phyloP scores from a whole-genome alignment of 2,113 vertebrate genomes.

The Eptesicus fuscus region DNA sequence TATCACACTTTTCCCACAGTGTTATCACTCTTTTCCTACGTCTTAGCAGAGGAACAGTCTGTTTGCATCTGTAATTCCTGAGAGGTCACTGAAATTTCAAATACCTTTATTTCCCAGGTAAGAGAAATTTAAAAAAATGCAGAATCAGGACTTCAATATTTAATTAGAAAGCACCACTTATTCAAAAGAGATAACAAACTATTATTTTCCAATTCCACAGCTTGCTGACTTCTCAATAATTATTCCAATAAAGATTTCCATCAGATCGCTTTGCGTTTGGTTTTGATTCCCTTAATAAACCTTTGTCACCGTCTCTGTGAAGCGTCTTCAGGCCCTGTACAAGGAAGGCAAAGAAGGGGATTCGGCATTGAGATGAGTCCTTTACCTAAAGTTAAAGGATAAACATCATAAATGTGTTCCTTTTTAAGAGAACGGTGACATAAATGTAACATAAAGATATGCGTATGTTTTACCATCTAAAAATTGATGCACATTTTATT shows the following conservation, averaged over 20 bases:
- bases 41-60: background rate
- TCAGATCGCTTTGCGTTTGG: background rate
- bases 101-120: background rate
- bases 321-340: background rate
- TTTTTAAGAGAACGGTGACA: background rate
- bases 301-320: background rate
- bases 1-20: background rate
- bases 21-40: background rate
- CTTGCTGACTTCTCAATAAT: background rate
- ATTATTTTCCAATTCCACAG: background rate
- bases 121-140: background rate
- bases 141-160: background rate
- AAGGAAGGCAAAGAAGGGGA: background rate
- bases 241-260: background rate
- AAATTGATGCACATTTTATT: background rate
- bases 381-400: background rate
- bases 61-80: background rate
- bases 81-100: slow-evolving; percentile 18
- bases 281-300: background rate
- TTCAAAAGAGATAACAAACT: background rate
- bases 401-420: background rate
- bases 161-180: background rate
- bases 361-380: background rate
- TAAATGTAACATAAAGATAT: background rate
- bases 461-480: background rate